Base-by-base conservation (phyloP, 2,888 invertebrate genomes). In the Tiliacea aurago region DNA sequence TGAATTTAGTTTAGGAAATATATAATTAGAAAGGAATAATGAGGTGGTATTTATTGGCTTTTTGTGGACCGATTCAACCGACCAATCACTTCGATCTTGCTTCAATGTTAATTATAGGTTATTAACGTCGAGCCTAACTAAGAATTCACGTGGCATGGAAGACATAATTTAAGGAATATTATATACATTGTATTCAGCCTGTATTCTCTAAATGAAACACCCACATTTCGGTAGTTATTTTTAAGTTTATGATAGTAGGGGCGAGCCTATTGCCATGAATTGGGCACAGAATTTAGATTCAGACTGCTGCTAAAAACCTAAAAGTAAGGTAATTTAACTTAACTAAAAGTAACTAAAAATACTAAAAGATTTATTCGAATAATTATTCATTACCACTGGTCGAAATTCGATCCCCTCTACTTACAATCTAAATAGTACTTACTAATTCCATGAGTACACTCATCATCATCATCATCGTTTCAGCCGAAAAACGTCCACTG, bases 41-140 rank as follows among this genome's bases (percentile, higher is more conserved):
- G 41, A 53, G 13, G 28, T 13, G 15, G 13, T 59, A 76, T 45
- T 45, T 33, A 70, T 41, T 6, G 13, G 23, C 23, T 49, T 49
- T 49, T 41, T 56, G 13, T 68, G 1, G 20, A 33, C 20, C n/a
- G 3, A 45, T 51, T 28, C 2, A 41, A 78, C 47, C 15, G n/a
- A n/a, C 51, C n/a, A 6, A 18, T 76, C 41, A 63, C 18, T 41
- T 55, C 13, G 18, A 41, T 28, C 28, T 58, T 23, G 15, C 33
- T 28, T 15, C 33, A n/a, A n/a, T n/a, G 41, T 15, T 49, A 74
- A 78, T 41, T 41, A 59, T 6, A 56, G 66, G 23, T 76, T 33
- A 73, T 76, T 59, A 61, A 53, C 28, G n/a, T 41, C n/a, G 5
- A 53, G 1, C 15, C 37, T 47, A 23, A 59, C 72, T 53, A 62